Evolutionary conservation across 2,888 invertebrate species (phyloP).

Genomic region (Orchesellides sinensis): DNA sequence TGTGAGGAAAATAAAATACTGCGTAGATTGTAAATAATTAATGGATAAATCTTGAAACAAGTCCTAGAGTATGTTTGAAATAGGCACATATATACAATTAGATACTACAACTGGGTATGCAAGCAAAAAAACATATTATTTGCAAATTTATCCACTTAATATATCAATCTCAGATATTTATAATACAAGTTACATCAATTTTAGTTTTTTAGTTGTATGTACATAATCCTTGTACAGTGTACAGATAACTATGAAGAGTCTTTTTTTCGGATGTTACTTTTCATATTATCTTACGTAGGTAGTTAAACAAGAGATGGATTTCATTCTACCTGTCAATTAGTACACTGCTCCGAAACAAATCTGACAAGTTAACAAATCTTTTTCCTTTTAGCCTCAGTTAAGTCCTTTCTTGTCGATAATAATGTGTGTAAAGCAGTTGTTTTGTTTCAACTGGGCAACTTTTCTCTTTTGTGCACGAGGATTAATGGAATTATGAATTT

Average conservation of each 20-base stretch:
- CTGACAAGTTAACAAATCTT: conserved; percentile 58
- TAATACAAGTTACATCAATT: too few species aligned
- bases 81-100: too few species aligned
- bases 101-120: background rate
- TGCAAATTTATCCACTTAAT: conserved; percentile 36
- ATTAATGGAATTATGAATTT: conserved; percentile 6
- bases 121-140: conserved; percentile 32
- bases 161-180: conserved; percentile 40
- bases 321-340: conserved; percentile 59
- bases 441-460: conserved; percentile 20
- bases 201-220: conserved; percentile 21
- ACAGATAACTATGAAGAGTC: background rate
- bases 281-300: conserved; percentile 41
- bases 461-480: background rate
- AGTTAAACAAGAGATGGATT: conserved; percentile 40
- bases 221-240: background rate
- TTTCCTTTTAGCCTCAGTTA: conserved; percentile 28
- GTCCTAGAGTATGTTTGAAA: background rate
- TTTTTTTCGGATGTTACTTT: conserved; percentile 20
- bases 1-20: conserved; percentile 19
- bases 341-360: conserved; percentile 47
- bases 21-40: conserved; percentile 31
- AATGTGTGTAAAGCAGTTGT: background rate
- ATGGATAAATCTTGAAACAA: background rate
- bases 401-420: conserved; percentile 23